Evolutionary conservation across 2,888 invertebrate genomes (phyloP), one percentile per base, ranked within the genome.

Genomic region (Drosophila niveifrons): DNA sequence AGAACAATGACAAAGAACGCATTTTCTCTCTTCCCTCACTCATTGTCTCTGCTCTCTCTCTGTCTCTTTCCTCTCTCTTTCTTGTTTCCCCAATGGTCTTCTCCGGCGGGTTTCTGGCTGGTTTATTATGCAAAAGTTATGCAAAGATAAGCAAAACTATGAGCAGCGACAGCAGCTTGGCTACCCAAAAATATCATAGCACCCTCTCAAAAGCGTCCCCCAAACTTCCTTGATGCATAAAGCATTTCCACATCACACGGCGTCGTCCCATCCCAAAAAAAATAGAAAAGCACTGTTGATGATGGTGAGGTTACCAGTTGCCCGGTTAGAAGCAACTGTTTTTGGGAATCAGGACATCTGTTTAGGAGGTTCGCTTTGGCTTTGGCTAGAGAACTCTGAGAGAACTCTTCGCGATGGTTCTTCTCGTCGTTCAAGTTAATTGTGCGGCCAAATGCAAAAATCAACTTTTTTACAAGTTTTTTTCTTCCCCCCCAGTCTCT

Each of bases 41-140:
- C 41, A 23, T 28, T 31, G 10, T 8, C 8, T 6, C 44, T 8
- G 10, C 13, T n/a, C 3, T 34, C 36, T 1, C 18, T 2, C 4
- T 39, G n/a, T n/a, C 29, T 13, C 8, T 15, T 39, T 17, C 36
- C 34, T 15, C 51, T 43, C 53, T 39, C 36, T 15, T 23, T 23
- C 34, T 64, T 66, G 53, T 48, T 56, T 57, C 65, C 64, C 63
- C 34, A 28, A 53, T 66, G 68, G 66, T 55, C 46, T 66, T 73
- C 66, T 6, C 31, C 17, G 55, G 18, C 44, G 44, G 44, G 59
- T 69, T 70, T 67, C 87, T 64, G 82, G 69, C 72, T 88, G 88
- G 88, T 86, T 90, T 90, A 85, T 85, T 88, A 89, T 90, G 89
- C 88, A 88, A 89, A 90, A 89, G 88, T 85, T 90, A 90, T 90